Evolutionary conservation across 2,113 vertebrate genomes (phyloP).

Genomic region (Scatophagus argus): DNA sequence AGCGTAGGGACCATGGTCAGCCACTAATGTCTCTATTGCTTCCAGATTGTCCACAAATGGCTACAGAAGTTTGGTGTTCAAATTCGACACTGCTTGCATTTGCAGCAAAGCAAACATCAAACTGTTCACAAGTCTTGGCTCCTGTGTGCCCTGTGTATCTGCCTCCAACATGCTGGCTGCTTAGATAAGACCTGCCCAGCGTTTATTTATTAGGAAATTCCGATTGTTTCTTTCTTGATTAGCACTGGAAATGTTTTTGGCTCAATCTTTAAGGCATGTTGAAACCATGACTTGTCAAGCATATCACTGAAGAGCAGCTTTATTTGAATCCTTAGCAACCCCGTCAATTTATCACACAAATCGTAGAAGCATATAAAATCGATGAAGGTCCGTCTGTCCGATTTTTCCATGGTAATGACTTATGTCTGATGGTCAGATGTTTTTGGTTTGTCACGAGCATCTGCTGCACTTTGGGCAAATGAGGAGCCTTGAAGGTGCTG

Average conservation of each 20-base stretch:
- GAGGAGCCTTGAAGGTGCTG: conserved; percentile 3
- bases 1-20: conserved; percentile 73
- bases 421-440: conserved; percentile 48
- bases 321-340: conserved; percentile 31
- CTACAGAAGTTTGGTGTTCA: conserved; percentile 45
- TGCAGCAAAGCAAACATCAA: conserved; percentile 62
- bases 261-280: conserved; percentile 36
- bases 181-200: conserved; percentile 54
- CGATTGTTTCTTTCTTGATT: conserved; percentile 38
- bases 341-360: conserved; percentile 30
- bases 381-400: conserved; percentile 32
- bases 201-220: conserved; percentile 66
- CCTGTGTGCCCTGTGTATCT: conserved; percentile 39
- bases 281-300: conserved; percentile 55
- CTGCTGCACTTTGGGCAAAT: conserved; percentile 38
- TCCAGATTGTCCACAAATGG: conserved; percentile 79
- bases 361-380: conserved; percentile 1
- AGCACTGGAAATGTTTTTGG: conserved; percentile 51
- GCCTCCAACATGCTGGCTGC: conserved; percentile 53
- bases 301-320: conserved; percentile 51
- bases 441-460: conserved; percentile 44
- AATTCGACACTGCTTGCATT: conserved; percentile 45
- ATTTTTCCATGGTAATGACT: conserved; percentile 18
- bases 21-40: conserved; percentile 79
- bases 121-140: conserved; percentile 50